Evolutionary conservation across 2,888 invertebrate species (phyloP), one percentile per base, ranked within the genome.

Genomic region (Ochropleura plecta): DNA sequence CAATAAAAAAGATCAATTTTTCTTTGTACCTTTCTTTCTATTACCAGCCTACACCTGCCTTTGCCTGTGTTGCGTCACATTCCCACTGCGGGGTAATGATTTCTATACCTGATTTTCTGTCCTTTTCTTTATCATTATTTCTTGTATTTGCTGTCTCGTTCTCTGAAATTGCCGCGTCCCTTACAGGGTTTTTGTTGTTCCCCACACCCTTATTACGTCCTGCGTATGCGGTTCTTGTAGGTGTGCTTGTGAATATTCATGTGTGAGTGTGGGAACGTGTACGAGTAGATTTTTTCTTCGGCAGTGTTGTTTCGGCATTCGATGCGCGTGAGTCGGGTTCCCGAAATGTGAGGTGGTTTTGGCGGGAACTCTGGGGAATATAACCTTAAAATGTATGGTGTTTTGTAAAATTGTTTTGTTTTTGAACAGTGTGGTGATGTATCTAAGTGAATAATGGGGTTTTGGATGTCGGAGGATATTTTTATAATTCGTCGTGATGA

Each of bases 21-120:
- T 93, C 93, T 94, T 95, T 94, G 92, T 95, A 92, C 90, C 87
- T 91, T 93, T 92, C 87, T 91, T 93, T 92, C 89, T 90, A 91
- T 90, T 93, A 90, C 90, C 87, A 91, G 88, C 91, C 86, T 94
- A 94, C 96, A 96, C 96, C 96, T 96, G 96, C 95, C 92, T 91
- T 92, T 89, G 90, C 88, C 82, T 91, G 91, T 89, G 92, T 95
- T 95, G 94, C 94, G 92, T 93, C 93, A 94, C 92, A 92, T 93
- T 92, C 93, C 92, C 93, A 92, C 91, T 91, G 86, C 90, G 90
- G 93, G 94, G 94, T 94, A 94, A 88, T 92, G 92, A 93, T 93
- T 94, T 92, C 86, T 92, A 91, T 94, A 94, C 94, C 93, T 93
- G 92, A 91, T 92, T 85, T 83, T 91, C 76, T 84, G 82, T 95